Percentiles rank a stretch among this genome's conserved stretches.
These are phyloP conservation scores for Neodontobutis hainanensis DNA, from an alignment of 2,113 vertebrate genomes.

Conservation along the genomic window DNA sequence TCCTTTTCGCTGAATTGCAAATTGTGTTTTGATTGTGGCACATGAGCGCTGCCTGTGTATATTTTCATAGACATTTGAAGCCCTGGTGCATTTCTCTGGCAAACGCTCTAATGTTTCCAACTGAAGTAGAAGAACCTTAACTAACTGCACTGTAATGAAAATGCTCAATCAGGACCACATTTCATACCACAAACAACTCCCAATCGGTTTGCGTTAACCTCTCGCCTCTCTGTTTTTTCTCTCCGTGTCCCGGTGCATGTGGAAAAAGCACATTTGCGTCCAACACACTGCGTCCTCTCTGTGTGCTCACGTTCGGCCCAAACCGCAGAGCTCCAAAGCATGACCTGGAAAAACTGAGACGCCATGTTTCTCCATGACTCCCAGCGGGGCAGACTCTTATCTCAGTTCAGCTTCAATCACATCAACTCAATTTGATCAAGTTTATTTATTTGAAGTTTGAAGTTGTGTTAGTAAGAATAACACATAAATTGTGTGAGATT, in stretches of 20 bases:
- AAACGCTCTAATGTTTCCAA: slow-evolving; percentile 56
- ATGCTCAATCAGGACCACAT: slow-evolving; percentile 44
- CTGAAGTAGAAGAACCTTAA: slow-evolving; percentile 40
- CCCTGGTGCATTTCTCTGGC: slow-evolving; percentile 52
- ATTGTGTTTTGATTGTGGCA: slow-evolving; percentile 66
- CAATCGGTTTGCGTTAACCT: slow-evolving; percentile 13
- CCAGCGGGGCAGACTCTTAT: slow-evolving; percentile 24
- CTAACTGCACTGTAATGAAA: slow-evolving; percentile 48
- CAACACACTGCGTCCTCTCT: not conserved
- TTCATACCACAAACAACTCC: slow-evolving; percentile 44
- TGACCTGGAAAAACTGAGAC: slow-evolving; percentile 13
- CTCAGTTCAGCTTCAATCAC: not conserved
- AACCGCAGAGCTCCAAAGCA: slow-evolving; percentile 34
- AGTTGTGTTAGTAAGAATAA: no score
- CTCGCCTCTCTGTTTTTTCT: slow-evolving; percentile 13
- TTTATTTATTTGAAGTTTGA: not conserved
- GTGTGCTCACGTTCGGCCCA: slow-evolving; percentile 9
- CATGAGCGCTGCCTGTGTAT: slow-evolving; percentile 58
- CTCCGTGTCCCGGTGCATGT: slow-evolving; percentile 2
- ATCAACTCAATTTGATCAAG: not conserved
- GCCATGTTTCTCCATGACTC: not conserved
- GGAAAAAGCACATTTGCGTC: not conserved
- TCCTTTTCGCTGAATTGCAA: slow-evolving; percentile 62
- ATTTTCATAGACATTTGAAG: slow-evolving; percentile 42
- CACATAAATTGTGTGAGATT: no score